Base-by-base conservation (phyloP, 2,888 invertebrate species). In the Callyntrura guangdongensis region DNA sequence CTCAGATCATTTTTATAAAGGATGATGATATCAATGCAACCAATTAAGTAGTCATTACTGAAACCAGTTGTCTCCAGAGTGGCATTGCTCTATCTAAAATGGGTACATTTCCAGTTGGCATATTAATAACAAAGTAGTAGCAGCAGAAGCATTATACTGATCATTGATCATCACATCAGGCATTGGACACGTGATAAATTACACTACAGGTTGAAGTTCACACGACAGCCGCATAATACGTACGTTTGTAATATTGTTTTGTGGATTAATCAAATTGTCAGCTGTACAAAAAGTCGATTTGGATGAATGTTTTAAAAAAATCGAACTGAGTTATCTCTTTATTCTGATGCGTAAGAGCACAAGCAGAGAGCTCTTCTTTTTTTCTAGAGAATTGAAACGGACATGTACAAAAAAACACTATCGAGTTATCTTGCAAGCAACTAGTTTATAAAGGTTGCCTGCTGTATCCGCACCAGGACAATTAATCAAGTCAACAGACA, bases 401-500 rank as follows among this genome's bases (percentile, higher is more conserved):
- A 81, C 79, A 79, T 85, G 79, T 90, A 81, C 36, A 36, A 36
- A 36, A n/a, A 85, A 56, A 85, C 79, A 85, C 81, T 85, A 69
- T 90, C 79, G 85, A 85, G 69, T 47, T 89, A 36, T 36, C 36
- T 36, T 36, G 6, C 20, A 22, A 56, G 27, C 53, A 36, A 36
- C 6, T 77, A 74, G 22, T 74, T 49, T 22, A 74, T 74, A 74
- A n/a, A n/a, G 74, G 20, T 49, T 74, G 74, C 49, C 49, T 74
- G 53, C 79, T 87, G 5, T 72, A 47, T 49, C 77, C 49, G 53
- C 86, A 90, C 82, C 59, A 81, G 17, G 27, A 86, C 81, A 90
- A 90, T 90, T 90, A 86, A 90, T 90, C 90, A 90, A 86, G 86
- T 53, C 45, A 72, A 61, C 9, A 56, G 59, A 74, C 36, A 81